These are phyloP conservation scores for Megathymus violae DNA, from an alignment of 1,140 invertebrate genomes.

Conservation along the genomic window DNA sequence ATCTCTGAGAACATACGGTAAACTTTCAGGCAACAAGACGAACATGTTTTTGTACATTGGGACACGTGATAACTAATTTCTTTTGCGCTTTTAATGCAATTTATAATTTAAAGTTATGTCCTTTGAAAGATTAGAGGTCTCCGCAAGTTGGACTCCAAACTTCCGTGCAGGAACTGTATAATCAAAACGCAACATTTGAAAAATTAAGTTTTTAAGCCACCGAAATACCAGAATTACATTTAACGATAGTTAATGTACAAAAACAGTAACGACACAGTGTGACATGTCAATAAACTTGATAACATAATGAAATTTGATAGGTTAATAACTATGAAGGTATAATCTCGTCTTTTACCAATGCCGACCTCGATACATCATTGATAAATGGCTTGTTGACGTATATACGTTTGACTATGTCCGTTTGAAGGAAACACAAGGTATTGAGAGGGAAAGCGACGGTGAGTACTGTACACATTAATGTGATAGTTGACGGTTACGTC, in stretches of 20 bases:
- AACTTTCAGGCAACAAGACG: no score
- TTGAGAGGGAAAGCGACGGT: constrained; percentile 11
- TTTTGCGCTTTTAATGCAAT: no score
- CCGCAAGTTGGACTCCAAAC: no score
- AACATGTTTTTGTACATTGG: no score
- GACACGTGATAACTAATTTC: no score
- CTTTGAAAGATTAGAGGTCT: no score
- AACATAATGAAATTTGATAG: constrained; percentile 23
- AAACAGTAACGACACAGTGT: neutral
- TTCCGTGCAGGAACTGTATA: no score
- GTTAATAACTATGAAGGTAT: constrained; percentile 15
- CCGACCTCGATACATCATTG: constrained; percentile 18
- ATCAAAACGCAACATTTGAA: no score
- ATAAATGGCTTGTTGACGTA: constrained; percentile 29
- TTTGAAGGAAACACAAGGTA: neutral
- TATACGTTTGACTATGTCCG: constrained; percentile 10
- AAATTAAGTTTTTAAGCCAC: no score
- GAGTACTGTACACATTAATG: constrained; percentile 8
- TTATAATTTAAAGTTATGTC: no score
- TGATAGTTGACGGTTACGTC: neutral
- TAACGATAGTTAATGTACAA: neutral
- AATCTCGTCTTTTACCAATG: constrained; percentile 20
- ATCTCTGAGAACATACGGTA: no score
- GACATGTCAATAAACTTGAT: constrained; percentile 1
- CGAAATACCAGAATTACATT: neutral